Evolutionary conservation across 2,888 invertebrate genomes (phyloP).

Genomic region (Agriopis aurantiaria): DNA sequence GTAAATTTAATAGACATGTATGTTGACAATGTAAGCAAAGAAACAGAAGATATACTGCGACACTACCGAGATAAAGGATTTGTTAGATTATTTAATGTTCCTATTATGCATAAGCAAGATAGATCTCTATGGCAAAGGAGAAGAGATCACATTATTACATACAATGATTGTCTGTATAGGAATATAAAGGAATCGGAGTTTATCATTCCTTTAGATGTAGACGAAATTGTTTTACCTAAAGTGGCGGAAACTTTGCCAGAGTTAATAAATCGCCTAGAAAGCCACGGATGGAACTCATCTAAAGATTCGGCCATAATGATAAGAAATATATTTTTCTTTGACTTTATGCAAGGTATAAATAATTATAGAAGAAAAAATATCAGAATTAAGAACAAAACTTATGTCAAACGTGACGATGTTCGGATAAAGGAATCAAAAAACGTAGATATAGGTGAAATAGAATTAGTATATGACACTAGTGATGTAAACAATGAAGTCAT

Average conservation of each 20-base stretch:
- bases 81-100: conserved; percentile 82
- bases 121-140: conserved; percentile 88
- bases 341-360: conserved; percentile 75
- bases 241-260: conserved; percentile 85
- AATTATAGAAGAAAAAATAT: conserved; percentile 57
- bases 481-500: conserved; percentile 63
- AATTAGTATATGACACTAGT: conserved; percentile 63
- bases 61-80: conserved; percentile 84
- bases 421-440: conserved; percentile 62
- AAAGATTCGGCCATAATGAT: conserved; percentile 87
- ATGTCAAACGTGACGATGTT: conserved; percentile 76
- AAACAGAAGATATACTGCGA: conserved; percentile 83
- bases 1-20: conserved; percentile 89
- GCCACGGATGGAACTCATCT: conserved; percentile 74
- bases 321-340: conserved; percentile 90
- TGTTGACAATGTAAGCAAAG: conserved; percentile 85
- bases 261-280: conserved; percentile 80
- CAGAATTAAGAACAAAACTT: conserved; percentile 63
- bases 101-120: conserved; percentile 77
- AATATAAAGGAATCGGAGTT: conserved; percentile 88
- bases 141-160: conserved; percentile 90
- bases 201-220: conserved; percentile 90
- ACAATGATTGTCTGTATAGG: conserved; percentile 92
- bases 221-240: conserved; percentile 91
- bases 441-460: conserved; percentile 67